These are phyloP conservation scores for Strix occidentalis DNA, from an alignment of 2,797 vertebrate species.

Conservation along the genomic window DNA sequence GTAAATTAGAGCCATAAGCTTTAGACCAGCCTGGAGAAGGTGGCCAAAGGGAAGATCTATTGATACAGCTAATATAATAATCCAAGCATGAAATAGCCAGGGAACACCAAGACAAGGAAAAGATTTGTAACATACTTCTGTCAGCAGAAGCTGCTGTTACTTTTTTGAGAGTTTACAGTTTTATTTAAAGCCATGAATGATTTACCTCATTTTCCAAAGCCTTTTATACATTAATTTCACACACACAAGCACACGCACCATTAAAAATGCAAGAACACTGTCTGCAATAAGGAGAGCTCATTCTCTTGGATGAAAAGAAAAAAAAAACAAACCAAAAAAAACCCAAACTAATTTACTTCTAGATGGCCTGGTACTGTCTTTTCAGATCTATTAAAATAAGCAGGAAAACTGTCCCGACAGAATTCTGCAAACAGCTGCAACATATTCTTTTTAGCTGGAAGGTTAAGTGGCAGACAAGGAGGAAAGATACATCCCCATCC, in stretches of 20 bases:
- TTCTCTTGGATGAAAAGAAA: not conserved
- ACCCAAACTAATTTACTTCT: not conserved
- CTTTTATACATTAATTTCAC: not conserved
- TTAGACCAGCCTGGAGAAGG: not conserved
- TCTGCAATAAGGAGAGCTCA: not conserved
- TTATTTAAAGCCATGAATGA: not conserved
- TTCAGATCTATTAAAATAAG: slow-evolving; percentile 7
- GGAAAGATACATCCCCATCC: not conserved
- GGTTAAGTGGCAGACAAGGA: not conserved
- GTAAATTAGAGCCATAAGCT: slow-evolving; percentile 42
- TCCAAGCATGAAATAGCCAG: slow-evolving; percentile 29
- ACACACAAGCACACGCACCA: not conserved
- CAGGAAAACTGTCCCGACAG: not conserved
- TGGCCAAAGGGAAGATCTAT: slow-evolving; percentile 36
- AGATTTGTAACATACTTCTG: slow-evolving; percentile 18
- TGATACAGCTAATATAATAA: not conserved
- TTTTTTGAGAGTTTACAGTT: not conserved
- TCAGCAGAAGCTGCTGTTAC: slow-evolving; percentile 14
- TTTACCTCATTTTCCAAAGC: not conserved
- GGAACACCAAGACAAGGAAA: not conserved
- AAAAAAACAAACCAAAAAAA: not conserved
- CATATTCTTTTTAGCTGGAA: not conserved
- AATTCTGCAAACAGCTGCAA: slow-evolving; percentile 5
- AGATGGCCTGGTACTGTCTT: slow-evolving; percentile 52
- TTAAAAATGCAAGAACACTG: not conserved